phyloP scores from a whole-genome alignment of 2,888 invertebrate species.

The Napeogenes sylphis region DNA sequence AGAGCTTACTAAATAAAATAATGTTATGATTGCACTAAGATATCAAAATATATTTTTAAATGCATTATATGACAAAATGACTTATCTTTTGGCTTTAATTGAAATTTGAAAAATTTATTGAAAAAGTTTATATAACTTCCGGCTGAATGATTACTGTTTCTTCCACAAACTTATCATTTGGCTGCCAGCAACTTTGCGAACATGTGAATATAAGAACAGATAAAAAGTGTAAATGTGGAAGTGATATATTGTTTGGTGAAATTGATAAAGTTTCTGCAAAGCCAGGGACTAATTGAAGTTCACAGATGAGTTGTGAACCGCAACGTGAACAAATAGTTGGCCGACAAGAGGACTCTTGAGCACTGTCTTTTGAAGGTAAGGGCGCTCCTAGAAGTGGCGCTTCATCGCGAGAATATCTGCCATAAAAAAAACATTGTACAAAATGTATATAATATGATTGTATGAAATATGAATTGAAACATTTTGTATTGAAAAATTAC shows the following conservation, averaged over 20 bases:
- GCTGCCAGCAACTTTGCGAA: slow-evolving; percentile 89
- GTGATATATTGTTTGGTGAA: slow-evolving; percentile 67
- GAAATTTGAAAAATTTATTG: too few relatives aligned
- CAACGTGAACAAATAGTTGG: slow-evolving; percentile 81
- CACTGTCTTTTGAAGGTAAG: slow-evolving; percentile 62
- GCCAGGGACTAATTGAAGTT: slow-evolving; percentile 90
- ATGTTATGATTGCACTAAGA: neutral
- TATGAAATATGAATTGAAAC: too few relatives aligned
- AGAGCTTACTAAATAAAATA: neutral
- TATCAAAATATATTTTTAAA: neutral
- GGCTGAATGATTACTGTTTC: slow-evolving; percentile 88
- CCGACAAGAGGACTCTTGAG: slow-evolving; percentile 49
- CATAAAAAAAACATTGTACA: neutral
- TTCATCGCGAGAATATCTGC: slow-evolving; percentile 86
- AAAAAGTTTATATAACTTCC: slow-evolving; percentile 72
- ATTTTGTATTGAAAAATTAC: too few relatives aligned
- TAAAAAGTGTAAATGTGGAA: slow-evolving; percentile 86
- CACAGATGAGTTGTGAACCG: slow-evolving; percentile 84
- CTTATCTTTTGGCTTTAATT: slow-evolving; percentile 13
- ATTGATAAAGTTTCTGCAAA: slow-evolving; percentile 84
- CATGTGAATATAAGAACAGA: slow-evolving; percentile 92
- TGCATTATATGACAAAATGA: neutral
- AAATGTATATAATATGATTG: too few relatives aligned
- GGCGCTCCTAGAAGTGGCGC: slow-evolving; percentile 84
- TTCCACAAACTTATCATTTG: slow-evolving; percentile 80